Evolutionary conservation across 2,888 invertebrate species (phyloP).

Genomic region (Drosophila pegasa): DNA sequence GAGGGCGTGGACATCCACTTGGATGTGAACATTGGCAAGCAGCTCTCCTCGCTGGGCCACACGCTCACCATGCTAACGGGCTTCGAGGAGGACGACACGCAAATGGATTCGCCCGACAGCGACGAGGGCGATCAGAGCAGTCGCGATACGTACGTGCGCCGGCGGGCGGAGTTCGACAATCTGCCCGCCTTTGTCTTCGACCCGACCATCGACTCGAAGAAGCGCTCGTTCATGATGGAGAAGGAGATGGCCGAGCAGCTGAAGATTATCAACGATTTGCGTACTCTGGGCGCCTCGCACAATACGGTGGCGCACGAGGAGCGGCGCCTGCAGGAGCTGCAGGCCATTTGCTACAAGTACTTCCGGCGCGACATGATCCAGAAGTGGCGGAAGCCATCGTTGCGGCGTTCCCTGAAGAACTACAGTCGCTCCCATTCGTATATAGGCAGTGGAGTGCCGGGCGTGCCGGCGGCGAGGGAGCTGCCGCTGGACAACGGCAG

Average conservation of each 20-base stretch:
- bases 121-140: slow-evolving; percentile 90
- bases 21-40: slow-evolving; percentile 98
- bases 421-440: slow-evolving; percentile 92
- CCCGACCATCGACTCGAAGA: slow-evolving; percentile 91
- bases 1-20: slow-evolving; percentile 98
- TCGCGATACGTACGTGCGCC: slow-evolving; percentile 86
- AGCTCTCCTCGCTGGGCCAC: slow-evolving; percentile 96
- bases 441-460: slow-evolving; percentile 86
- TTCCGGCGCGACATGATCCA: slow-evolving; percentile 97
- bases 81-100: slow-evolving; percentile 92
- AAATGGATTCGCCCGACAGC: slow-evolving; percentile 90
- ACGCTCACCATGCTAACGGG: slow-evolving; percentile 98
- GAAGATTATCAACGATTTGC: slow-evolving; percentile 96
- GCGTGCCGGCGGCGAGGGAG: slow-evolving; percentile 87
- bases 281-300: slow-evolving; percentile 94
- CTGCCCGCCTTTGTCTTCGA: slow-evolving; percentile 94
- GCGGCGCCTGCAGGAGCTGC: slow-evolving; percentile 95
- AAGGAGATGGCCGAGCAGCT: slow-evolving; percentile 99
- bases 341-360: slow-evolving; percentile 97
- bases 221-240: slow-evolving; percentile 96
- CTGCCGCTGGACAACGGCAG: slow-evolving; percentile 84
- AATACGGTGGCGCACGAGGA: slow-evolving; percentile 96
- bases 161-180: slow-evolving; percentile 90
- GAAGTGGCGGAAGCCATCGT: slow-evolving; percentile 84
- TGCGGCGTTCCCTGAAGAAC: slow-evolving; percentile 84